These are phyloP conservation scores for Steinernema hermaphroditum DNA, from an alignment of 2,888 invertebrate species.

Conservation along the genomic window DNA sequence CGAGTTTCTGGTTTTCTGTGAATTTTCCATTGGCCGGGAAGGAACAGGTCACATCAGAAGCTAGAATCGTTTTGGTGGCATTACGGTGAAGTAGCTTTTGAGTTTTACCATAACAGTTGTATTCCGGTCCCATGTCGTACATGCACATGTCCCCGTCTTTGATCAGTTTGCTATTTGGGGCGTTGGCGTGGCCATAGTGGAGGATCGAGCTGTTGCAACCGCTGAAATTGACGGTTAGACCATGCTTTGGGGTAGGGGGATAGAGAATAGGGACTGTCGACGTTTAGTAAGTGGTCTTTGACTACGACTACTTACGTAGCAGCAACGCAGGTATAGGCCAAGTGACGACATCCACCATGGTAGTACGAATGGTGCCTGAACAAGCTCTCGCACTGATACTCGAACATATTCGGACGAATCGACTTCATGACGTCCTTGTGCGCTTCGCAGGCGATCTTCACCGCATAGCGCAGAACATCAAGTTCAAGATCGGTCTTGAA, in stretches of 20 bases:
- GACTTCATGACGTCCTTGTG: constrained; percentile 84
- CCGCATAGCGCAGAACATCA: constrained; percentile 82
- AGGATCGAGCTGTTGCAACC: constrained; percentile 84
- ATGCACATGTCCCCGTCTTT: constrained; percentile 85
- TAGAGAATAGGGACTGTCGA: constrained; percentile 11
- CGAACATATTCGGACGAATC: constrained; percentile 74
- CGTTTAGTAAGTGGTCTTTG: background rate
- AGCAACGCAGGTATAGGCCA: constrained; percentile 90
- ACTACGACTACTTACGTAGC: constrained; percentile 71
- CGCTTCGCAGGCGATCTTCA: constrained; percentile 89
- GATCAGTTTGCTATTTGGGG: constrained; percentile 82
- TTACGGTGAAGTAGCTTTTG: background rate
- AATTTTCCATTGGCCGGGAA: constrained; percentile 94
- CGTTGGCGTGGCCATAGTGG: constrained; percentile 96
- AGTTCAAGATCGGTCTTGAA: constrained; percentile 75
- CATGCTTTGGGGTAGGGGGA: too few species aligned
- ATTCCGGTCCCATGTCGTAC: constrained; percentile 97
- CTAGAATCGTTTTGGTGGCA: constrained; percentile 34
- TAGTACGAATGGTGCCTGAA: constrained; percentile 78
- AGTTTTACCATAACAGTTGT: constrained; percentile 76
- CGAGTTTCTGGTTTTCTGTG: constrained; percentile 82
- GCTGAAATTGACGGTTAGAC: too few species aligned
- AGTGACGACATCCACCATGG: constrained; percentile 84
- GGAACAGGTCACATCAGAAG: constrained; percentile 93
- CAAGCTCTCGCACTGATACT: constrained; percentile 72